A percentile compares a stretch with the other conserved stretches of the same genome.
Evolutionary conservation across 2,797 vertebrate genomes (phyloP).

Genomic region (Sebastes ruberrimus): DNA sequence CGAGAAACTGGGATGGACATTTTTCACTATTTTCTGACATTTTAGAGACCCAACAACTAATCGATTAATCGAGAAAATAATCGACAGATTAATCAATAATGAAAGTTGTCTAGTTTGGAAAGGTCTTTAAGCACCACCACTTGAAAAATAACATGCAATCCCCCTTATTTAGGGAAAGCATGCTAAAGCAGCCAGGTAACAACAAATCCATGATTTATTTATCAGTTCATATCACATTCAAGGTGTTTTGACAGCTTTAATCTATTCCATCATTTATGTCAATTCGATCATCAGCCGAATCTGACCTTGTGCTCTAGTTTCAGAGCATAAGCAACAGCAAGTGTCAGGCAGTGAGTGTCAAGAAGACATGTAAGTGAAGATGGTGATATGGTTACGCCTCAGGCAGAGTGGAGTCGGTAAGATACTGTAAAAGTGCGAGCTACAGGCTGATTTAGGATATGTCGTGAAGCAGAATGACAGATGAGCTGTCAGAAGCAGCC

Average conservation of each 20-base stretch:
- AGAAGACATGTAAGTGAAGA: not conserved
- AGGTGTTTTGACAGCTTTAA: not conserved
- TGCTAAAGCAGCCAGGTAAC: not conserved
- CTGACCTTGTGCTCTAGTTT: not conserved
- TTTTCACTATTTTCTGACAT: no score
- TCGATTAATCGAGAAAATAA: no score
- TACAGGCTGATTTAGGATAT: conserved; percentile 63
- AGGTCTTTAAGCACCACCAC: not conserved
- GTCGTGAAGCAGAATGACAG: conserved; percentile 61
- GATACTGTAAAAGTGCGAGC: conserved; percentile 25
- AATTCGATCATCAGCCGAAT: not conserved
- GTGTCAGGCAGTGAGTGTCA: not conserved
- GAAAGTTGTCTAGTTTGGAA: no score
- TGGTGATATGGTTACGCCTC: not conserved
- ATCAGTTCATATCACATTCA: not conserved
- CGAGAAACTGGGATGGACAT: no score
- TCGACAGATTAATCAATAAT: no score
- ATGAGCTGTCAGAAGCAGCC: conserved; percentile 66
- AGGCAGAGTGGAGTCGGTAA: conserved; percentile 12
- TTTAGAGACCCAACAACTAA: no score
- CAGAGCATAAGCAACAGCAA: not conserved
- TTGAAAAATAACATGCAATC: conserved; percentile 8
- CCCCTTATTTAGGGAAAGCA: not conserved
- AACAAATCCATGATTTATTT: not conserved
- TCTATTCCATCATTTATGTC: not conserved